Evolutionary conservation across 2,797 vertebrate genomes (phyloP), one percentile per base, ranked within the genome.

Genomic region (Micropoecilia bifurca): DNA sequence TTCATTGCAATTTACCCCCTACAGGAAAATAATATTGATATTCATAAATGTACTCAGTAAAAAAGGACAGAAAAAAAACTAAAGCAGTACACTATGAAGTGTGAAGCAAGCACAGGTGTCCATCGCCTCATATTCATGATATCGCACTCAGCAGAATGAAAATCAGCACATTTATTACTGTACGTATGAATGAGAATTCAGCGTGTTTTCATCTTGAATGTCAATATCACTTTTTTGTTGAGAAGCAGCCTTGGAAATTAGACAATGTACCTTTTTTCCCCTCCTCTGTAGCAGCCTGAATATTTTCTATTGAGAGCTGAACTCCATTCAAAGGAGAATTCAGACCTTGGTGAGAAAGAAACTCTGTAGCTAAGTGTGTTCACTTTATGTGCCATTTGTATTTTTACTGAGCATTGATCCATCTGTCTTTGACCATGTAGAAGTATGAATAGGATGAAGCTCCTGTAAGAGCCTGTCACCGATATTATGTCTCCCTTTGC

Each of bases 1-100:
- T 91, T 92, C 89, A 91, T 85, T 90, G 87, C 81, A 90, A 88
- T 92, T 93, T 91, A 90, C 89, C 92, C 89, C 87, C 77, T 80
- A 86, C 83, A 89, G 83, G 84, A 90, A 87, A 90, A 90, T 90
- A 91, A 90, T 93, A 90, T 93, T 93, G 92, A 93, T 89, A 91
- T 93, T 91, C 90, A 91, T 86, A 89, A 78, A 91, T 89, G 91
- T 83, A 86, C 78, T 72, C 47, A 66, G 83, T 80, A 85, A 86
- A 83, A 73, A 39, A 3, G 1, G 55, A 88, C 13, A 81, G 57
- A 16, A 80, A 63, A 81, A 88, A 76, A 53, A 53, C 61, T 72
- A 13, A 84, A 66, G 79, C 43, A 18, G 18, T 22, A 85, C 48
- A 85, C 88, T 75, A 63, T 77, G 77, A 77, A 50, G 83, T 76